Evolutionary conservation across 2,113 vertebrate genomes (phyloP), one percentile per base, ranked within the genome.

Genomic region (Oncorhynchus nerka): DNA sequence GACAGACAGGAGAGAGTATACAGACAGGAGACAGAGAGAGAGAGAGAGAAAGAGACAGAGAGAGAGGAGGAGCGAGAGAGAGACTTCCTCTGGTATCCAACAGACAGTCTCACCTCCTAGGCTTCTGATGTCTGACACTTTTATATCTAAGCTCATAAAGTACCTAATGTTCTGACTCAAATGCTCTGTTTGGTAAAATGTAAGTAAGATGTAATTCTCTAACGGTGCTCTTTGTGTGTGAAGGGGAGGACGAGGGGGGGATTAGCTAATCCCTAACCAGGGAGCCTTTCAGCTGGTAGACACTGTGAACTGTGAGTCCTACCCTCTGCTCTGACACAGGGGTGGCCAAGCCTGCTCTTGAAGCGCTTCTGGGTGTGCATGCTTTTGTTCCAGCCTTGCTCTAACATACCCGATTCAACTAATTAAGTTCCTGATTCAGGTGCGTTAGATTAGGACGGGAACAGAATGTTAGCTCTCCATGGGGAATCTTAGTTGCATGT

Each of bases 221-320:
- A 64, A 77, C 79, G 80, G 28, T 75, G 64, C 34, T 34, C 74
- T 71, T 68, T 71, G 68, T 75, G 68, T 75, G 70, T 75, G 30
- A 73, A 69, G 49, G 45, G 51, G 55, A 78, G 16, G 3, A 39
- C 76, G 84, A n/a, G 61, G 61, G 66, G 75, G 62, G 65, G 55
- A 72, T 8, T 67, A 34, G 28, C 15, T 32, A 32, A 61, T 59
- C 71, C 16, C 51, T 62, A 34, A 11, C 51, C 26, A 19, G 30
- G 11, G 67, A 68, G 30, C 67, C 32, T 32, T 68, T 68, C 67
- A 39, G 30, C 67, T 68, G 67, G 67, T 32, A 68, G 30, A 16
- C 24, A 19, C 30, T 13, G 16, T 32, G 67, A 45, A 34, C 32
- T 34, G 34, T 32, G 67, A n/a, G 16, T 24, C 19, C 16, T 16